Evolutionary conservation across 2,888 invertebrate species (phyloP).

Genomic region (Patella depressa): DNA sequence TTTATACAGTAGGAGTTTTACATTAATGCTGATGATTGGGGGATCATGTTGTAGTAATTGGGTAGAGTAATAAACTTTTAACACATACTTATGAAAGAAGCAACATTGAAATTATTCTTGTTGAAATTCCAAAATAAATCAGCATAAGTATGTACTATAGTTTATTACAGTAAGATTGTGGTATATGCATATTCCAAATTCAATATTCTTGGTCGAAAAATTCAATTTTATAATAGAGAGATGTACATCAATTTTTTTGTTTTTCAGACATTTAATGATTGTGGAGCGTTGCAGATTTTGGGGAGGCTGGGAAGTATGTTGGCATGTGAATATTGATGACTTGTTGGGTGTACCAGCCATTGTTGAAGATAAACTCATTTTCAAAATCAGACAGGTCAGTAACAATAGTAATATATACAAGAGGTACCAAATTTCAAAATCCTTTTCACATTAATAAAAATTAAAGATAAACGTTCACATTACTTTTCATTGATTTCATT

Average conservation of each 20-base stretch:
- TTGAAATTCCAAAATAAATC: neutral
- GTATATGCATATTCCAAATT: neutral
- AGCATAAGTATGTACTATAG: neutral
- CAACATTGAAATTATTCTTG: too few species aligned
- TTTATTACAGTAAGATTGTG: neutral
- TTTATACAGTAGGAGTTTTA: neutral
- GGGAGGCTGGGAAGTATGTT: constrained; percentile 84
- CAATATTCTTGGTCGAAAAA: neutral
- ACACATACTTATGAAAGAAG: too few species aligned
- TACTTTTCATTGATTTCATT: too few species aligned
- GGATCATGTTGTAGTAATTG: neutral
- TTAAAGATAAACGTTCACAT: too few species aligned
- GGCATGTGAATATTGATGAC: constrained; percentile 82
- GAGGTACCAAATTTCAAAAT: too few species aligned
- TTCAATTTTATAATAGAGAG: too few species aligned
- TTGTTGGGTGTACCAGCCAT: constrained; percentile 79
- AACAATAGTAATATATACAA: neutral
- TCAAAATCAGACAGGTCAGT: constrained; percentile 82
- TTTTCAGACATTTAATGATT: constrained; percentile 80
- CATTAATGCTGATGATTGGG: neutral
- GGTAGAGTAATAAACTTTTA: too few species aligned
- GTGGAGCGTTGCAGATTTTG: constrained; percentile 80
- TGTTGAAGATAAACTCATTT: constrained; percentile 77
- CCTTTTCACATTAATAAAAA: too few species aligned
- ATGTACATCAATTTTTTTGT: constrained; percentile 3